Evolutionary conservation across 2,113 vertebrate genomes (phyloP).

Genomic region (Ailuropoda melanoleuca): DNA sequence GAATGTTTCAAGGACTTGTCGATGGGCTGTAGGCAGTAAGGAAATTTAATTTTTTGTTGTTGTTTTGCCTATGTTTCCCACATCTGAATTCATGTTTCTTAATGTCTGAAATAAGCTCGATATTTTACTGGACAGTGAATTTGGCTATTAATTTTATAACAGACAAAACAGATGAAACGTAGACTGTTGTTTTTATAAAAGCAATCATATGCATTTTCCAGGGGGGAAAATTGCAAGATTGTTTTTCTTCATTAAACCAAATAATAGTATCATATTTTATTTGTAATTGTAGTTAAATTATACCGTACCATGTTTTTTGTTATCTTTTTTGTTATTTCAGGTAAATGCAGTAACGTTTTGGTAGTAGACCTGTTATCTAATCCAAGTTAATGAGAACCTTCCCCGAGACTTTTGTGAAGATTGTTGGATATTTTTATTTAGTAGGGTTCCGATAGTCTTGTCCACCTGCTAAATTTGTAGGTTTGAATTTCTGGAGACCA

Average conservation of each 20-base stretch:
- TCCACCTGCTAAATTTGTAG: not conserved
- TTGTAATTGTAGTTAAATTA: not conserved
- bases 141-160: not conserved
- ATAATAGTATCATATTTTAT: not conserved
- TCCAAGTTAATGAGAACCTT: not conserved
- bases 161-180: not conserved
- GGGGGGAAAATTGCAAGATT: not conserved
- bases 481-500: not conserved
- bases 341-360: accelerated
- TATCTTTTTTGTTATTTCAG: not conserved
- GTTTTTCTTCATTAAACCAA: not conserved
- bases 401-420: not conserved
- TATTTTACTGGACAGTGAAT: not conserved
- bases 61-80: not conserved
- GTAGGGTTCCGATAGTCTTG: not conserved
- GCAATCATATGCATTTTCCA: not conserved
- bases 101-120: not conserved
- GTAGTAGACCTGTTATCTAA: not conserved
- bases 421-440: not conserved
- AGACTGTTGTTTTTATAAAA: not conserved
- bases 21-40: not conserved
- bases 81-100: not conserved
- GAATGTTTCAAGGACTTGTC: not conserved
- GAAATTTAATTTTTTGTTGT: not conserved
- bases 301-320: not conserved